Evolutionary conservation across 2,113 vertebrate species (phyloP).

Genomic region (Ondatra zibethicus): DNA sequence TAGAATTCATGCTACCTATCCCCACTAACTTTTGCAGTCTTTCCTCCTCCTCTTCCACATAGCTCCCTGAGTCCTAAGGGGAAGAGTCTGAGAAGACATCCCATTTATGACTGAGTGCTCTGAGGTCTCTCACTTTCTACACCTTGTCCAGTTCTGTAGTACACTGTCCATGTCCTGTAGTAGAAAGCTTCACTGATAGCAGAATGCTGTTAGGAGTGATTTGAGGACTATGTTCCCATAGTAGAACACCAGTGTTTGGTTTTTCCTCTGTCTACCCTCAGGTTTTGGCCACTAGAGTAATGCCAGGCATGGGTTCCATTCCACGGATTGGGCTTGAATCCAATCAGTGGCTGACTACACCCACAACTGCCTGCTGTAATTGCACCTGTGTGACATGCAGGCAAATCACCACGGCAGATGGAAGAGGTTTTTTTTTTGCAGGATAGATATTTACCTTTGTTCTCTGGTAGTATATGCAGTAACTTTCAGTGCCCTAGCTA

Average conservation of each 20-base stretch:
- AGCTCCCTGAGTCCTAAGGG: background rate
- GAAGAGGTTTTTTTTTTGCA: background rate
- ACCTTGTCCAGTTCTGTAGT: background rate
- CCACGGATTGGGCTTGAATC: background rate
- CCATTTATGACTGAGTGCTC: background rate
- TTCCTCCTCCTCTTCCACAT: background rate
- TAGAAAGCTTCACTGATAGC: background rate
- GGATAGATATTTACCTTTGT: background rate
- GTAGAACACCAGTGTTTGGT: background rate
- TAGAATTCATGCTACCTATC: too few species aligned
- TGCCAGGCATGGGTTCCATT: background rate
- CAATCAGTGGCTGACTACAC: background rate
- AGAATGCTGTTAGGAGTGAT: background rate
- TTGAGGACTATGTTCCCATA: background rate
- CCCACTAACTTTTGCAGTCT: background rate
- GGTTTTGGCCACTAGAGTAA: too few species aligned
- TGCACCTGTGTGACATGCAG: background rate
- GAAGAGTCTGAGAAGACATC: background rate
- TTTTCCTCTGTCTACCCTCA: background rate
- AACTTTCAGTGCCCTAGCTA: background rate
- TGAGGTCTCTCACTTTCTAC: background rate
- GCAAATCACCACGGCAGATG: background rate
- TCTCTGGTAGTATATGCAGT: background rate
- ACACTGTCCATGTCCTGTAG: background rate
- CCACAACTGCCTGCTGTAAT: background rate